Percentiles rank a stretch among this genome's conserved stretches.
phyloP scores from a whole-genome alignment of 1,140 invertebrate species.

The Ericerus pela region DNA sequence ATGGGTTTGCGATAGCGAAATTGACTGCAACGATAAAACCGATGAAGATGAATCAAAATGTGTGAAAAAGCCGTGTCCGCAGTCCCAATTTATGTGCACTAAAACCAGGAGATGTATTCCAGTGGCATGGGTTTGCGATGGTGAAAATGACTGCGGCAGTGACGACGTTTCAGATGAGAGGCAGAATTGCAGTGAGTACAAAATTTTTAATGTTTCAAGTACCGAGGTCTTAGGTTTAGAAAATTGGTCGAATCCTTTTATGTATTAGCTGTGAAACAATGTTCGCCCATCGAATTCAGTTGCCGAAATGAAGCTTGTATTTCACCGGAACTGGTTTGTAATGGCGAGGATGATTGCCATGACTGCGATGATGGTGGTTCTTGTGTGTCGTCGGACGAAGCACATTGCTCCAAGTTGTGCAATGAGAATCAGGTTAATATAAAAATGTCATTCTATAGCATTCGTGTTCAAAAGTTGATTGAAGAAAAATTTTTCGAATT shows the following conservation, averaged over 20 bases:
- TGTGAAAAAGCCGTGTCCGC: slow-evolving; percentile 25
- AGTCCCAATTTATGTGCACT: slow-evolving; percentile 29
- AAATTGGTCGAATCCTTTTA: background rate
- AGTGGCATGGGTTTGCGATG: slow-evolving; percentile 60
- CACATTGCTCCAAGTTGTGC: background rate
- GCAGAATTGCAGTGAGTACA: slow-evolving; percentile 34
- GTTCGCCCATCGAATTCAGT: slow-evolving; percentile 28
- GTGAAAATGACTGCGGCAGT: slow-evolving; percentile 50
- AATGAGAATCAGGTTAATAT: too few species aligned
- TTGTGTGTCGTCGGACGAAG: slow-evolving; percentile 76
- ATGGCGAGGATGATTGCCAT: slow-evolving; percentile 51
- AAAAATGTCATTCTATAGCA: too few species aligned
- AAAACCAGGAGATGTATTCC: slow-evolving; percentile 51
- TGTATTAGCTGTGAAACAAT: slow-evolving; percentile 16
- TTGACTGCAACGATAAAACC: slow-evolving; percentile 32
- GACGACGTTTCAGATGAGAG: slow-evolving; percentile 62
- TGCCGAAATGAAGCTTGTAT: slow-evolving; percentile 32
- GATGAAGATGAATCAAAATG: slow-evolving; percentile 30
- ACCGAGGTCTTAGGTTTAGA: background rate
- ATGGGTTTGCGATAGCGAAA: slow-evolving; percentile 35
- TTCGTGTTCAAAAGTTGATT: too few species aligned
- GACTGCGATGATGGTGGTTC: slow-evolving; percentile 47
- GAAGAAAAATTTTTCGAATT: too few species aligned
- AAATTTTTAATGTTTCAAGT: background rate
- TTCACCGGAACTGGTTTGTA: slow-evolving; percentile 35